Base-by-base conservation (phyloP, 2,113 vertebrate species). In the Eulacestoma nigropectus region DNA sequence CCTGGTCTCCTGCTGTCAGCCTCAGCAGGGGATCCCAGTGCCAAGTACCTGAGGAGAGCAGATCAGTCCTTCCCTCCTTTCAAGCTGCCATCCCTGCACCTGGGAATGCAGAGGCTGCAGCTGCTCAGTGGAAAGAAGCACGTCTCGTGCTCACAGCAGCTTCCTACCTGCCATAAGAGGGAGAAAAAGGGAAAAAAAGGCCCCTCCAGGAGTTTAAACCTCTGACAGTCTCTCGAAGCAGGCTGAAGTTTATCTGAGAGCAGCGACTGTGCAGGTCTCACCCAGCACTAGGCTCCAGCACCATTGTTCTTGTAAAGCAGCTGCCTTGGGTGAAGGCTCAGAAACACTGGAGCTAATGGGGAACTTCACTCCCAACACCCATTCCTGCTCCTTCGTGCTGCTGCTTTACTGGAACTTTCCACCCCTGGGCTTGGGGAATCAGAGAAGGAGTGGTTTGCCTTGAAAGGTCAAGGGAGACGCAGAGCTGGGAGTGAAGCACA, bases 351-450 rank as follows among this genome's bases (percentile, higher is more conserved):
- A 53, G 53, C 49, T 39, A 37, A 73, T 0, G 23, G 49, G 60
- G 78, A 91, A 57, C 52, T 69, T 83, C 1, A 9, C 22, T 57
- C 64, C 50, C 50, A 25, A 4, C 55, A 62, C 35, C 81, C 50
- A 65, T 76, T 50, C 50, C 91, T 65, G 79, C 86, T 79, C 77
- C 44, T 73, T 74, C 1, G 0, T 14, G 46, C 76, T 20, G 8
- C 46, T 77, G 72, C 56, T 70, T 57, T 10, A 53, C 39, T 52
- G 56, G 56, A 87, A 89, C 77, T 91, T 91, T 59, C 87, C 77
- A 87, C 3, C 64, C 75, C 68, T 46, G 37, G 42, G 52, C 30
- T 37, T n/a, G 78, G 19, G 68, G 27, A 93, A 46, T 22, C 68
- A 79, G 33, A 53, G 57, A 53, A 82, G 65, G 30, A 87, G 90